phyloP scores from a whole-genome alignment of 2,113 vertebrate genomes.

The Sorex fumeus region DNA sequence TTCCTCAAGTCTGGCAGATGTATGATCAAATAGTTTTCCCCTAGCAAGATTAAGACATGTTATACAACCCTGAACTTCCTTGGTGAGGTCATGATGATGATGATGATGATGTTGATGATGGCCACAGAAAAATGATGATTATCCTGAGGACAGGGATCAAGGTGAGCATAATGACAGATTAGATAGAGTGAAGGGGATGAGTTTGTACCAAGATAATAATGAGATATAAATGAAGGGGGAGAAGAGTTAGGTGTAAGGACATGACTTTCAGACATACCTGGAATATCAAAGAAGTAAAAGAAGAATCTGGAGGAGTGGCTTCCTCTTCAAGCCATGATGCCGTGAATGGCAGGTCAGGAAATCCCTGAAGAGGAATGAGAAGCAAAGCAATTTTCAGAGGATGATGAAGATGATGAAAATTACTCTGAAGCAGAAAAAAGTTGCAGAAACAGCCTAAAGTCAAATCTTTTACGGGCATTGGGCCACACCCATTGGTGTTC shows the following conservation, averaged over 20 bases:
- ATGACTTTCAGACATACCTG: not conserved
- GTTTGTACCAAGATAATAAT: constrained; percentile 90
- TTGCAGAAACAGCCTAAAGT: constrained; percentile 87
- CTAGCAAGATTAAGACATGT: constrained; percentile 89
- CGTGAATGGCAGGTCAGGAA: constrained; percentile 98
- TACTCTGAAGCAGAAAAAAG: constrained; percentile 93
- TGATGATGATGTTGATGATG: constrained; percentile 89
- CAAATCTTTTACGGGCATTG: too few relatives aligned
- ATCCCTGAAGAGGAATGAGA: constrained; percentile 96
- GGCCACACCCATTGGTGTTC: too few relatives aligned
- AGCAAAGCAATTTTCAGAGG: constrained; percentile 89
- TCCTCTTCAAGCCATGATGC: constrained; percentile 98
- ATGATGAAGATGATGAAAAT: constrained; percentile 88
- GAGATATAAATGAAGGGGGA: constrained; percentile 88
- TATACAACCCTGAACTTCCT: constrained; percentile 91
- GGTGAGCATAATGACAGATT: constrained; percentile 91
- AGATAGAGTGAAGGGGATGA: constrained; percentile 92
- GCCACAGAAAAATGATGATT: constrained; percentile 90
- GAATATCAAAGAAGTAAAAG: constrained; percentile 89
- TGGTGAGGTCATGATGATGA: constrained; percentile 90
- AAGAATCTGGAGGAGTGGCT: constrained; percentile 97
- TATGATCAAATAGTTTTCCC: constrained; percentile 91
- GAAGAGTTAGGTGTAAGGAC: constrained; percentile 80
- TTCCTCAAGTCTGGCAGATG: constrained; percentile 95
- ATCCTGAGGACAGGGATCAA: constrained; percentile 91